Evolutionary conservation across 2,888 invertebrate species (phyloP).

Genomic region (Mystacides longicornis): DNA sequence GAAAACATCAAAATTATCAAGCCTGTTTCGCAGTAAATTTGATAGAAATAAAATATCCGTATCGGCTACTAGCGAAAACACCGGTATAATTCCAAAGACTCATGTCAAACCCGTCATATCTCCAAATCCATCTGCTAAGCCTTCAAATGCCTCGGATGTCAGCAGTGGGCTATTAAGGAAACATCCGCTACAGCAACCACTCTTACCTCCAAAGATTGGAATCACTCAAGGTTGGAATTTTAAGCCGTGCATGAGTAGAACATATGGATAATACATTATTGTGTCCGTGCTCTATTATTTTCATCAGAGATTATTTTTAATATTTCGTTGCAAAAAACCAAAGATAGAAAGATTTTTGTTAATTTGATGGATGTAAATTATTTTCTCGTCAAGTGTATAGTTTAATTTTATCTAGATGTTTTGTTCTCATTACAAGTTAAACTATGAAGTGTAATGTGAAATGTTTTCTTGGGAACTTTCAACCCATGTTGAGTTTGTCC

Average conservation of each 20-base stretch:
- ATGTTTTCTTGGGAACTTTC: too few relatives aligned
- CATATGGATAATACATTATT: slow-evolving; percentile 5
- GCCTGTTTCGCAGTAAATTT: slow-evolving; percentile 23
- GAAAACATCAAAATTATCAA: slow-evolving; percentile 31
- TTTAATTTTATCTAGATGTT: background rate
- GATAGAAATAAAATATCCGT: slow-evolving; percentile 20
- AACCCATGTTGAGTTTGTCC: too few relatives aligned
- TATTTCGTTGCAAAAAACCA: background rate
- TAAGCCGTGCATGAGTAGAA: slow-evolving; percentile 7
- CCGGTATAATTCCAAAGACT: slow-evolving; percentile 2
- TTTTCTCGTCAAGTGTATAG: background rate
- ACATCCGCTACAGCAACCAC: slow-evolving; percentile 40
- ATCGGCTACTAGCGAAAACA: slow-evolving; percentile 14
- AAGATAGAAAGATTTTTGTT: background rate
- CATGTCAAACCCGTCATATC: slow-evolving; percentile 16
- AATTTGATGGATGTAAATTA: background rate
- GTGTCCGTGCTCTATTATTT: slow-evolving; percentile 10
- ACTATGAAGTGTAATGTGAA: background rate
- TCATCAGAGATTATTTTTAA: slow-evolving; percentile 1
- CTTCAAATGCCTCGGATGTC: slow-evolving; percentile 28
- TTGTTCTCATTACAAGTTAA: background rate
- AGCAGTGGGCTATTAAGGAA: slow-evolving; percentile 44
- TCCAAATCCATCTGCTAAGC: slow-evolving; percentile 8
- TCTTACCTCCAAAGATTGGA: slow-evolving; percentile 49
- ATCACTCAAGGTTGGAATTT: slow-evolving; percentile 37